Evolutionary conservation across 2,888 invertebrate genomes (phyloP), one percentile per base, ranked within the genome.

Genomic region (Geotrupes spiniger): DNA sequence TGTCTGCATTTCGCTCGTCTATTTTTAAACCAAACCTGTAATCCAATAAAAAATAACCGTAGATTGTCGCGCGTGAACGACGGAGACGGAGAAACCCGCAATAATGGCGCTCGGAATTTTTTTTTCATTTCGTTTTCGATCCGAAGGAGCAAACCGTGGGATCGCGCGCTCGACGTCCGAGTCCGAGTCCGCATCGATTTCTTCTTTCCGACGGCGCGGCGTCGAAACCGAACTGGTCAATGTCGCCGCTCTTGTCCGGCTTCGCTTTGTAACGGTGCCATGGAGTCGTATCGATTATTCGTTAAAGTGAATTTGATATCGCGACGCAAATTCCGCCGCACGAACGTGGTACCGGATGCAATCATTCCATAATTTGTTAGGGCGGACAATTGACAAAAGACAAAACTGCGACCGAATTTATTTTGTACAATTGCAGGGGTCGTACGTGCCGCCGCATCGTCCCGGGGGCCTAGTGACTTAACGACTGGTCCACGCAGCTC

Each of bases 21-120:
- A 67, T 85, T 85, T 69, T 85, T 85, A 72, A 85, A 85, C 85
- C 85, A 85, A 25, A 85, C 85, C 83, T 84, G 66, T 21, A 71
- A 31, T 16, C 16, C 31, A 37, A 44, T 44, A 37, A 44, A 15
- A 36, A 33, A 36, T 25, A 21, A 31, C 12, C 8, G 33, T 33
- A 14, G 16, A 10, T 16, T 10, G 10, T 16, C 17, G 5, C 16
- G 11, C 17, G 6, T n/a, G n/a, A n/a, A n/a, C n/a, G n/a, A n/a
- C n/a, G n/a, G n/a, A n/a, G n/a, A n/a, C n/a, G 21, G 21, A 21
- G 4, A 4, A 4, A 21, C 21, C 3, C 21, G 21, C 21, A 21
- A 21, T 4, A 21, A 21, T 4, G 21, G 6, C 4, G 21, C 21
- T 4, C 3, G 21, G 6, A 21, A 3, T 21, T 21, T 21, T 21